Evolutionary conservation across 2,888 invertebrate genomes (phyloP).

Genomic region (Drosophila robusta): DNA sequence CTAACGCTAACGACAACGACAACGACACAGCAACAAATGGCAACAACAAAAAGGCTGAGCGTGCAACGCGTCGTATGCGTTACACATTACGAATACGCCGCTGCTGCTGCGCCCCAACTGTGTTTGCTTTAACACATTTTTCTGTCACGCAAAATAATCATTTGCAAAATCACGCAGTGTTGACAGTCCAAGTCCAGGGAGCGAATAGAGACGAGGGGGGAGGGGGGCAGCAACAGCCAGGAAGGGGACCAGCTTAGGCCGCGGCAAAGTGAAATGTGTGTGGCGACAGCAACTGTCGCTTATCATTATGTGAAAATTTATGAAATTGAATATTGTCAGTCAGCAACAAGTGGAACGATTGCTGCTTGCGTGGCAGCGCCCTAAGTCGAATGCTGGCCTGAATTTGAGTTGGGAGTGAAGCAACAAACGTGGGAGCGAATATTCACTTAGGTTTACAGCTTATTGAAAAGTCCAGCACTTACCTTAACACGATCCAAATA

Average conservation of each 20-base stretch:
- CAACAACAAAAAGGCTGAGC: conserved; percentile 46
- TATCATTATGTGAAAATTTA: conserved; percentile 58
- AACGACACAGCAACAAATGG: conserved; percentile 10
- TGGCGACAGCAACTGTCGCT: conserved; percentile 54
- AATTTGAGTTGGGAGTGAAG: conserved; percentile 11
- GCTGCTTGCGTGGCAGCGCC: not conserved
- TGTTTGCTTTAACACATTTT: conserved; percentile 74
- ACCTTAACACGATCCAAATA: conserved; percentile 85
- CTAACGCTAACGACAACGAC: conserved; percentile 55
- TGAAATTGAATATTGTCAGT: conserved; percentile 55
- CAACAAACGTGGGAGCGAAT: conserved; percentile 39
- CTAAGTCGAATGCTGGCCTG: not conserved
- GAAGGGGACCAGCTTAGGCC: conserved; percentile 18
- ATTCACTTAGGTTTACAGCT: conserved; percentile 2
- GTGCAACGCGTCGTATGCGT: conserved; percentile 77
- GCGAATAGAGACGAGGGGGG: not conserved
- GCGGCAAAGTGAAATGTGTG: conserved; percentile 28
- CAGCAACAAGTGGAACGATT: conserved; percentile 46
- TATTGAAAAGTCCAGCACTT: conserved; percentile 48
- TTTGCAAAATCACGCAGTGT: conserved; percentile 74
- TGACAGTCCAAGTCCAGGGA: conserved; percentile 59
- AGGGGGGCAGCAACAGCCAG: conserved; percentile 1
- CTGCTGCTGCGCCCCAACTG: conserved; percentile 25
- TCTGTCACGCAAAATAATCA: conserved; percentile 80
- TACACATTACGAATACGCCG: conserved; percentile 65